Evolutionary conservation across 1,140 invertebrate genomes (phyloP), one percentile per base, ranked within the genome.

Genomic region (Brevipalpus yothersi): DNA sequence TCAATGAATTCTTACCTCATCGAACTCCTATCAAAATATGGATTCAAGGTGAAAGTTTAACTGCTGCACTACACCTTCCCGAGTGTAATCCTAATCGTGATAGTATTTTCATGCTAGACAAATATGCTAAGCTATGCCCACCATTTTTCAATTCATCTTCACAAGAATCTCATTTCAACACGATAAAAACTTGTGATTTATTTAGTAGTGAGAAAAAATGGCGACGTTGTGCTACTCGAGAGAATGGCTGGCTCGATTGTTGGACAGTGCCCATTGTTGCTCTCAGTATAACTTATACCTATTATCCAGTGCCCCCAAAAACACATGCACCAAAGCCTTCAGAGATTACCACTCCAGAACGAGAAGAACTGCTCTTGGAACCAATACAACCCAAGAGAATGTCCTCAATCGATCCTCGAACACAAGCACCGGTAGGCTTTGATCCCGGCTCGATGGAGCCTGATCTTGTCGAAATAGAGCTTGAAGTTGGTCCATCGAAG

Each of bases 241-340:
- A 41, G 8, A 64, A 64, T 65, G 87, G 88, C 3, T 96, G 92
- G 92, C 79, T 93, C 1, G 88, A 93, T 68, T 94, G 90, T 69
- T 93, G 89, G 89, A 83, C 82, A 13, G 88, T 93, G 5, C 87
- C 88, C 0, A 92, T 93, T 60, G 82, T 91, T 21, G 86, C 87
- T 4, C 73, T 95, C 15, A 88, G 83, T 65, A 87, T 95, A 21
- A 79, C 80, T 61, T 95, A 92, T 69, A 81, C 78, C 1, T 95
- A 92, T 69, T 89, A 94, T 71, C 88, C 90, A 0, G 81, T 84
- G 67, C 86, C 86, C 7, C 83, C 84, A 1, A 61, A 56, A 31
- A 85, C 85, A 1, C 84, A 84, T 2, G 79, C 82, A 61, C 85
- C 85, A 0, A 85, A 88, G 72, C 84, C 86, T 1, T 21, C 40